phyloP scores from a whole-genome alignment of 2,113 vertebrate genomes.

The Cygnus atratus region DNA sequence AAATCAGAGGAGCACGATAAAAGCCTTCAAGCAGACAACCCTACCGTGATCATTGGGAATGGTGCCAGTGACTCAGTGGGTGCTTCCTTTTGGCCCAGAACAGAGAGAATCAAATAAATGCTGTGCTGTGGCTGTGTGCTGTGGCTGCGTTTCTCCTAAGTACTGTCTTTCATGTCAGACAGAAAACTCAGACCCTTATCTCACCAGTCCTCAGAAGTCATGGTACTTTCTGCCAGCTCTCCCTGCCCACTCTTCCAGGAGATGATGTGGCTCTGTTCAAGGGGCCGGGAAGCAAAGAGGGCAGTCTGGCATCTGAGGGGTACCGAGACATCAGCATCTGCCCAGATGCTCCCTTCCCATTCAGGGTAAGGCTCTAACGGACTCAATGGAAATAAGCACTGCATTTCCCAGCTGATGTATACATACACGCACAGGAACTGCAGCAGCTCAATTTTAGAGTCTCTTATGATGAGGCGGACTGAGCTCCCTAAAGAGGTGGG shows the following conservation, averaged over 20 bases:
- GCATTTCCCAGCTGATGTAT: not conserved
- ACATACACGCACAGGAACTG: not conserved
- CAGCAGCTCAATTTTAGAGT: constrained; percentile 8
- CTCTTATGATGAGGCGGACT: not conserved
- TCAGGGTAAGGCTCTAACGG: not conserved
- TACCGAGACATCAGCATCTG: accelerated
- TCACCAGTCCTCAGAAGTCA: not conserved
- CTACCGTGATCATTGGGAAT: not conserved
- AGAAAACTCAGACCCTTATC: not conserved
- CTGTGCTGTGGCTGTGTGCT: not conserved
- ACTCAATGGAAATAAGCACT: not conserved
- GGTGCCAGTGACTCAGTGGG: not conserved
- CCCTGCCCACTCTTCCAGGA: not conserved
- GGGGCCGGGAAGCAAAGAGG: accelerated
- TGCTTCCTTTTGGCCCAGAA: not conserved
- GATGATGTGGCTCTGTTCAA: not conserved
- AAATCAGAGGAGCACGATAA: not conserved
- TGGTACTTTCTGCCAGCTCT: not conserved
- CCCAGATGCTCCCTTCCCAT: not conserved
- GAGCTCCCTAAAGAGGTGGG: not conserved
- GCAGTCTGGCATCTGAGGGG: not conserved
- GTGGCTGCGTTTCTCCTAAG: not conserved
- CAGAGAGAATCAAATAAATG: not conserved
- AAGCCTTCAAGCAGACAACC: not conserved
- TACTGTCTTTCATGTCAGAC: not conserved